Percentiles rank a stretch among this genome's conserved stretches.
Evolutionary conservation across 2,113 vertebrate genomes (phyloP).

Genomic region (Sialia sialis): DNA sequence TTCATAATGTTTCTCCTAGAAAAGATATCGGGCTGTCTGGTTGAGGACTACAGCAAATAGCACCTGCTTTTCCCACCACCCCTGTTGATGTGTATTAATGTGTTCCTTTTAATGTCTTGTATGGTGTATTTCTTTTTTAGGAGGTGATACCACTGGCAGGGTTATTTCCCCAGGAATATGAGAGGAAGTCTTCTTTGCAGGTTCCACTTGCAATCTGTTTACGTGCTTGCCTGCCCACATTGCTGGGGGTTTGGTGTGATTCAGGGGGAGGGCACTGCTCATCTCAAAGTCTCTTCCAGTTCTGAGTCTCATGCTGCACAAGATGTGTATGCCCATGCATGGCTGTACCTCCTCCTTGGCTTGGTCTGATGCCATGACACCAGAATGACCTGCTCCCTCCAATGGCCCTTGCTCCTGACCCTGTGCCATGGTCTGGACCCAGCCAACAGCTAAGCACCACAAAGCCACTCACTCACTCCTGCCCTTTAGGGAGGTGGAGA

Average conservation of each 20-base stretch:
- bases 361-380: neutral
- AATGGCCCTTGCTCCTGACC: neutral
- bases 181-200: neutral
- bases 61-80: neutral
- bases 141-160: neutral
- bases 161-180: neutral
- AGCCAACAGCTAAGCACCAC: neutral
- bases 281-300: neutral
- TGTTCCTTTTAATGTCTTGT: neutral
- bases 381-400: neutral
- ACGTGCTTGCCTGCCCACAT: fast-evolving
- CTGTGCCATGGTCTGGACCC: neutral
- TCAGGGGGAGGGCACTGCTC: too few species aligned
- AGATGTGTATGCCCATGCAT: fast-evolving
- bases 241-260: neutral
- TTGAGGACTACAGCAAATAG: neutral
- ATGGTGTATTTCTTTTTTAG: neutral
- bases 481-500: fast-evolving
- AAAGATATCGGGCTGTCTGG: neutral
- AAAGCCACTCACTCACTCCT: neutral
- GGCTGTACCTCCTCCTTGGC: neutral
- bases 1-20: neutral
- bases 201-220: neutral
- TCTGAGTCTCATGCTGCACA: neutral
- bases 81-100: neutral